phyloP scores from a whole-genome alignment of 2,797 vertebrate species.

The Phyllotis vaccarum region DNA sequence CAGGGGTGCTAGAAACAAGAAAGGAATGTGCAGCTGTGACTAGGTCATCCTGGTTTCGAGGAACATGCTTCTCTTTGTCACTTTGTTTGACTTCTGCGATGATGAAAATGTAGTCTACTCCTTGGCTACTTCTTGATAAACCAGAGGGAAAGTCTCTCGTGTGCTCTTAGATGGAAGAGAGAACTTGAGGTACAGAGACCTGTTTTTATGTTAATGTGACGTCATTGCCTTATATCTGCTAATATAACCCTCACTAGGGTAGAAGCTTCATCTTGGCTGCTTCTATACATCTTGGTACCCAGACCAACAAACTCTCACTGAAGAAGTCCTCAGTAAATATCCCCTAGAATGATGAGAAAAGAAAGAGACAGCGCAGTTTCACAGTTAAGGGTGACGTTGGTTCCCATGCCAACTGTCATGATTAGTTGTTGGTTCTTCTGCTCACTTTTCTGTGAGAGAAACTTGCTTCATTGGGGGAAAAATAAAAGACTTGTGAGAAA shows the following conservation, averaged over 20 bases:
- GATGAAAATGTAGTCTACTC: neutral
- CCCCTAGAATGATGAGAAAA: neutral
- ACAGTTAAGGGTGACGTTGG: neutral
- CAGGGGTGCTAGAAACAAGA: neutral
- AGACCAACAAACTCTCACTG: neutral
- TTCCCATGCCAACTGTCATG: neutral
- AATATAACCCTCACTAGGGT: neutral
- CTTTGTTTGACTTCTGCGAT: neutral
- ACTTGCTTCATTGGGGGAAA: neutral
- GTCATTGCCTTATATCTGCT: neutral
- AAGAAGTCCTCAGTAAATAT: neutral
- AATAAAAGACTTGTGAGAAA: neutral
- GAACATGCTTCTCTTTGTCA: neutral
- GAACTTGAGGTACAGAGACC: neutral
- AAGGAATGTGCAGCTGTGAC: neutral
- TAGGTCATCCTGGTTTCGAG: neutral
- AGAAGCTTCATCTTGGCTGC: slow-evolving; percentile 7
- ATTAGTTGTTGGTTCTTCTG: neutral
- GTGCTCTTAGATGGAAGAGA: neutral
- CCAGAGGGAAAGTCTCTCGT: neutral
- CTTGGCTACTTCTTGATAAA: neutral
- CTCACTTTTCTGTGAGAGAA: neutral
- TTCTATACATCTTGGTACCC: neutral
- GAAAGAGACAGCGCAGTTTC: neutral
- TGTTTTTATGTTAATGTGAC: neutral